Evolutionary conservation across 2,113 vertebrate species (phyloP).

Genomic region (Pica pica): DNA sequence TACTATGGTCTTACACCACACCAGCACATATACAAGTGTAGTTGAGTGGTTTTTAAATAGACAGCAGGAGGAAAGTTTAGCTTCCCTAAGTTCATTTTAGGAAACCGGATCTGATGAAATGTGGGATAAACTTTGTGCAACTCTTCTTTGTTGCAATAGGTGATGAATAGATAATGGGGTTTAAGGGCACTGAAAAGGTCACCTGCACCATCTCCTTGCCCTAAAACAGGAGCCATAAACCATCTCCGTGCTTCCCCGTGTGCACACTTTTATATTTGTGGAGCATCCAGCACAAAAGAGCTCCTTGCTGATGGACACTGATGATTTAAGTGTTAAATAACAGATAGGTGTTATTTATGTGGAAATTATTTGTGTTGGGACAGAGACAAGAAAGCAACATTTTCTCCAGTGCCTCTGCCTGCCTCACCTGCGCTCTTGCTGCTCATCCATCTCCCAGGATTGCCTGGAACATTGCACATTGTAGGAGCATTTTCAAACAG

Average conservation of each 20-base stretch:
- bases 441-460: slow-evolving; percentile 59
- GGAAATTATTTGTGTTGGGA: slow-evolving; percentile 54
- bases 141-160: background rate
- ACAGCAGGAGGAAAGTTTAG: background rate
- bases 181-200: slow-evolving; percentile 5
- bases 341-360: slow-evolving; percentile 35
- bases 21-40: rapidly evolving
- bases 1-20: background rate
- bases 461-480: slow-evolving; percentile 49
- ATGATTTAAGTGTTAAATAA: slow-evolving; percentile 59
- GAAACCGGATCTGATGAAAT: background rate
- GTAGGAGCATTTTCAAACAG: slow-evolving; percentile 61
- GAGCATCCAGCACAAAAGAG: slow-evolving; percentile 23
- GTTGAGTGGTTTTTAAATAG: background rate
- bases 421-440: slow-evolving; percentile 34
- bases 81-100: background rate
- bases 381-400: slow-evolving; percentile 11
- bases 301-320: background rate
- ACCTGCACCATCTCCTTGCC: background rate
- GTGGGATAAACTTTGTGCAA: background rate
- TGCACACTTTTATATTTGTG: background rate
- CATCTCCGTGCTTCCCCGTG: background rate
- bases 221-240: slow-evolving; percentile 30
- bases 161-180: slow-evolving; percentile 11
- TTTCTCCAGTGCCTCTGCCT: slow-evolving; percentile 32